phyloP scores from a whole-genome alignment of 1,140 invertebrate species.

The Radopholus similis region DNA sequence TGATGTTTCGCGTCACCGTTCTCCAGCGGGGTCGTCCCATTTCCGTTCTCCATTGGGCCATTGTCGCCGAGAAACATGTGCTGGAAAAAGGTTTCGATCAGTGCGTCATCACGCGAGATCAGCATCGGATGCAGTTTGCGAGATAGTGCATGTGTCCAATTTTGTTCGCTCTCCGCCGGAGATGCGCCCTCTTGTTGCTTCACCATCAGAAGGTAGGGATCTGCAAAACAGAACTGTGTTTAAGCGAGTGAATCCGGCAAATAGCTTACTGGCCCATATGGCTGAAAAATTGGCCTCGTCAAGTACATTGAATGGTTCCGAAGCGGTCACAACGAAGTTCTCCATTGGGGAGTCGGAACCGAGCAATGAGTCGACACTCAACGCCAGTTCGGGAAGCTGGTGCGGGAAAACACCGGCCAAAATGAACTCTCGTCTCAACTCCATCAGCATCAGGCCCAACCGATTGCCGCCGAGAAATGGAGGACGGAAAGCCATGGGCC shows the following conservation, averaged over 20 bases:
- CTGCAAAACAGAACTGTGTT: constrained; percentile 16
- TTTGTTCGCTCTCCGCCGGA: constrained; percentile 16
- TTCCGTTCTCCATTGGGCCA: background rate
- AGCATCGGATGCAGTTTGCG: constrained; percentile 9
- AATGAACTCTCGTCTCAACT: constrained; percentile 57
- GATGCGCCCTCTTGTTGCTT: constrained; percentile 35
- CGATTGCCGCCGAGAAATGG: constrained; percentile 58
- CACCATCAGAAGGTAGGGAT: constrained; percentile 40
- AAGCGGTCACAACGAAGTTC: constrained; percentile 38
- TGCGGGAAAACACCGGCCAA: constrained; percentile 54
- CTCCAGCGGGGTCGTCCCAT: background rate
- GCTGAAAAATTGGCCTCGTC: constrained; percentile 38
- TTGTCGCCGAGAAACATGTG: background rate
- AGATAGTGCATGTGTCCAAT: constrained; percentile 22
- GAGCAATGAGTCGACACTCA: constrained; percentile 49
- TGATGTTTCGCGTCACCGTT: background rate
- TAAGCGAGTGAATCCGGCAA: background rate
- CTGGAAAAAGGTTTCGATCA: constrained; percentile 1
- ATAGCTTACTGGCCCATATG: constrained; percentile 51
- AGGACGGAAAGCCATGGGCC: constrained; percentile 54
- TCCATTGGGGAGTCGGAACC: constrained; percentile 57
- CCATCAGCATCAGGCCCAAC: constrained; percentile 56
- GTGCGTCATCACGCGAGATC: constrained; percentile 10
- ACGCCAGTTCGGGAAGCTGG: constrained; percentile 48
- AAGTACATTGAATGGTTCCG: constrained; percentile 49